Evolutionary conservation across 37 sponge, comb jelly and placozoan species (phyloP), one percentile per base, ranked within the genome.

Genomic region (Theonella swinhoei): DNA sequence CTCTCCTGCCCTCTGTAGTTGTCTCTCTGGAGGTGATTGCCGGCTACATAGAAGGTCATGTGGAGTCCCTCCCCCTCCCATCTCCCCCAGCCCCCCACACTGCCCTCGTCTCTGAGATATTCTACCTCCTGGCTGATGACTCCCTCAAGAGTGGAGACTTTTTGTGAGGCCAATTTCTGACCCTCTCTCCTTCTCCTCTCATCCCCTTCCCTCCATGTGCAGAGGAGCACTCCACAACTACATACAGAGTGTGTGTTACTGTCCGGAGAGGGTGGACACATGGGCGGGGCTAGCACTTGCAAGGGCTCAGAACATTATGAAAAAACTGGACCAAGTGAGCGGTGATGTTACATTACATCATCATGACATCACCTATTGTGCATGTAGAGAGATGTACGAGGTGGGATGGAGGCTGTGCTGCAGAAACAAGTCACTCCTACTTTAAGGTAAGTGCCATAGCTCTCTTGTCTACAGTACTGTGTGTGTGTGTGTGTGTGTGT

Each of bases 261-360:
- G 62, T 41, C 90, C 90, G 5, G 77, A 77, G 40, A 33, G 72
- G 39, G 89, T 93, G 81, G 90, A 89, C 40, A 85, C 94, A 0
- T 93, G 94, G 94, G 85, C 90, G n/a, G 94, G 94, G 1, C 59
- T 93, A 26, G 94, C 94, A 23, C 67, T 89, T 41, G 90, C 87
- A 39, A 36, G 72, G 22, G 75, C 93, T 9, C 42, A 72, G 37
- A 84, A 63, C 39, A 85, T 92, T 3, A 43, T 72, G 5, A 85
- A 92, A 8, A 78, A 66, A 34, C 58, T 91, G 37, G 78, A 87
- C 42, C 37, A 35, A 75, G 88, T 84, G 25, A 22, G 80, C 70
- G 0, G 14, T 35, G 2, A 1, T 82, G 23, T 70, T 47, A 47
- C 54, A n/a, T n/a, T n/a, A n/a, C n/a, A n/a, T n/a, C n/a, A n/a